A percentile compares a stretch with the other conserved stretches of the same genome.
Conservation (phyloP, 37 sponge, comb jelly and placozoan genomes). For the Halisarca cf. caerulea region DNA sequence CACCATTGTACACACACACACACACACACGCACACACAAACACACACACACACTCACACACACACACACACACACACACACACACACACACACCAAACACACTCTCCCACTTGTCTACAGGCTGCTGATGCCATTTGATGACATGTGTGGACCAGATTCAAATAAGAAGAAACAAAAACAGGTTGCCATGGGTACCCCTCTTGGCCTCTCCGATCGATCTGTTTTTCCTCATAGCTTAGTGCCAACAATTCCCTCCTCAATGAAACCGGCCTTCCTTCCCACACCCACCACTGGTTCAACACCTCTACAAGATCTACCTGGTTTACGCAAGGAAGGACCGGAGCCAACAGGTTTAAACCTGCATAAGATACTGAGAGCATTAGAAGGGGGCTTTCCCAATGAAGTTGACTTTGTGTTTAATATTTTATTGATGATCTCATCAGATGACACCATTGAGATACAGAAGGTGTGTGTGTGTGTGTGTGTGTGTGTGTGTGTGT, state of each 20-base stretch:
- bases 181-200: background rate
- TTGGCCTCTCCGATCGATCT: background rate
- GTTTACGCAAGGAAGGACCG: background rate
- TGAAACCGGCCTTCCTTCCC: background rate
- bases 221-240: background rate
- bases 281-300: background rate
- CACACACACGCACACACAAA: too few relatives aligned
- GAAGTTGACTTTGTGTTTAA: constrained; percentile 87
- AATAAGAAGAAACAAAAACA: background rate
- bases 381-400: constrained; percentile 78
- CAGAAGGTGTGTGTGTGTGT: constrained; percentile 31
- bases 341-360: constrained; percentile 6
- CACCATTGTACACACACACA: too few relatives aligned
- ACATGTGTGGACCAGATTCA: background rate
- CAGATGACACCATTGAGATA: constrained; percentile 21
- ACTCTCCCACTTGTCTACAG: background rate
- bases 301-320: background rate
- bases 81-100: too few relatives aligned
- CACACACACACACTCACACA: too few relatives aligned
- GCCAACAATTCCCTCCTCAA: background rate
- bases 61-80: too few relatives aligned
- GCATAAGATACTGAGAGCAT: constrained; percentile 48
- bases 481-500: constrained; percentile 20
- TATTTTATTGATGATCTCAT: constrained; percentile 56
- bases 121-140: background rate